Evolutionary conservation across 2,113 vertebrate genomes (phyloP).

Genomic region (Gobius niger): DNA sequence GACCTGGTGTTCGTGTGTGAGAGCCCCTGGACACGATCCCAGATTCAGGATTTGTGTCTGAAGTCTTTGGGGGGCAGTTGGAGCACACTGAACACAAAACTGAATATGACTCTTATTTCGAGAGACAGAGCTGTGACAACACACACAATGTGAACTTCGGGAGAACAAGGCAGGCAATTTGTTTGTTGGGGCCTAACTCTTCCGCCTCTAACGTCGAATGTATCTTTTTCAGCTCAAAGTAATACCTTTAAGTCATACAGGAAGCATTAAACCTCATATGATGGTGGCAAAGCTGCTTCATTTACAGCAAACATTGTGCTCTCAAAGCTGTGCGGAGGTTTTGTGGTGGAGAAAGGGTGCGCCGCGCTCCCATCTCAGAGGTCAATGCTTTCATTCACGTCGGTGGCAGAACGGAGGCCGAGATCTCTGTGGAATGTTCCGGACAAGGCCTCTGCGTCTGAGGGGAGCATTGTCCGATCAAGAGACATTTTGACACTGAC

Average conservation of each 20-base stretch:
- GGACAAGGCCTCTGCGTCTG: constrained; percentile 52
- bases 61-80: constrained; percentile 50
- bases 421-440: constrained; percentile 68
- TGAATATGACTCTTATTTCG: constrained; percentile 50
- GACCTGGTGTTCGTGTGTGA: constrained; percentile 27
- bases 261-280: neutral
- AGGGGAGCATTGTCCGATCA: constrained; percentile 54
- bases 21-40: constrained; percentile 53
- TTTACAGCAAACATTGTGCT: neutral
- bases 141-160: neutral
- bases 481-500: constrained; percentile 50
- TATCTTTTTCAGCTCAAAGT: too few relatives aligned
- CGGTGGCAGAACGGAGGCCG: constrained; percentile 34
- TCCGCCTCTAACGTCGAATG: too few relatives aligned
- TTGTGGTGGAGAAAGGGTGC: constrained; percentile 22
- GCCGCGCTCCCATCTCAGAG: constrained; percentile 33
- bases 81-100: constrained; percentile 36
- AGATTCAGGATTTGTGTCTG: constrained; percentile 55
- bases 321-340: constrained; percentile 2
- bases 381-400: constrained; percentile 67
- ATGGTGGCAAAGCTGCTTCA: neutral
- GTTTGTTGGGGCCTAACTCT: neutral
- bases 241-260: neutral
- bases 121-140: constrained; percentile 18
- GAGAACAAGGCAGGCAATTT: constrained; percentile 3